Conservation (phyloP, 2,797 vertebrate species). For the Gymnodraco acuticeps region DNA sequence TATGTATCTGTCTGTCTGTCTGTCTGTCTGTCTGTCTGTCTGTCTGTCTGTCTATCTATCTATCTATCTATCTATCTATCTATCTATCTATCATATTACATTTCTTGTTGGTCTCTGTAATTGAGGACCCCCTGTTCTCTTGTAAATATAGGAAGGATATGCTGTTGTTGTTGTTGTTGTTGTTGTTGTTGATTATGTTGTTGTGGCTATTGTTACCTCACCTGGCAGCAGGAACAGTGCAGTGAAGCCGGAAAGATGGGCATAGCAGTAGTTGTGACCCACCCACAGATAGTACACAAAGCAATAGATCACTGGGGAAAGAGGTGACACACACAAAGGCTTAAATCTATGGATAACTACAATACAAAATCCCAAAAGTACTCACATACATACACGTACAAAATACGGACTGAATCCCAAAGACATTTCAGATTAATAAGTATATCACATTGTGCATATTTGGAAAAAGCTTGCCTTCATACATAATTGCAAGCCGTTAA, state of each 20-base stretch:
- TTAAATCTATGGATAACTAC: not conserved
- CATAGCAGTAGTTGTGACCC: slow-evolving; percentile 83
- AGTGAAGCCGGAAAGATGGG: slow-evolving; percentile 84
- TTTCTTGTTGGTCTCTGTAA: not conserved
- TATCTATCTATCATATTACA: not conserved
- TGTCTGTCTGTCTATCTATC: not conserved
- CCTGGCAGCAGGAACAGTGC: slow-evolving; percentile 83
- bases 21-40: too few relatives aligned
- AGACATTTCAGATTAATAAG: not conserved
- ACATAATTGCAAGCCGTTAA: not conserved
- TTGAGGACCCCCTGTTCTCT: not conserved
- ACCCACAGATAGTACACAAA: slow-evolving; percentile 82
- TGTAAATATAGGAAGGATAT: not conserved
- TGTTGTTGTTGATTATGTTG: slow-evolving; percentile 12
- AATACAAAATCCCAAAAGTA: not conserved
- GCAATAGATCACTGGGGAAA: slow-evolving; percentile 83
- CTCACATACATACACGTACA: not conserved
- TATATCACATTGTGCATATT: not conserved
- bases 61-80: not conserved
- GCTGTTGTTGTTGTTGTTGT: slow-evolving; percentile 8
- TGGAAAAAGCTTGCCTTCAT: not conserved
- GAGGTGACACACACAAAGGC: slow-evolving; percentile 2
- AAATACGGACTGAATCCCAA: not conserved
- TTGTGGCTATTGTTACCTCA: slow-evolving; percentile 44
- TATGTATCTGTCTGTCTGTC: not conserved